phyloP scores from a whole-genome alignment of 2,113 vertebrate genomes.

The Cervus canadensis region DNA sequence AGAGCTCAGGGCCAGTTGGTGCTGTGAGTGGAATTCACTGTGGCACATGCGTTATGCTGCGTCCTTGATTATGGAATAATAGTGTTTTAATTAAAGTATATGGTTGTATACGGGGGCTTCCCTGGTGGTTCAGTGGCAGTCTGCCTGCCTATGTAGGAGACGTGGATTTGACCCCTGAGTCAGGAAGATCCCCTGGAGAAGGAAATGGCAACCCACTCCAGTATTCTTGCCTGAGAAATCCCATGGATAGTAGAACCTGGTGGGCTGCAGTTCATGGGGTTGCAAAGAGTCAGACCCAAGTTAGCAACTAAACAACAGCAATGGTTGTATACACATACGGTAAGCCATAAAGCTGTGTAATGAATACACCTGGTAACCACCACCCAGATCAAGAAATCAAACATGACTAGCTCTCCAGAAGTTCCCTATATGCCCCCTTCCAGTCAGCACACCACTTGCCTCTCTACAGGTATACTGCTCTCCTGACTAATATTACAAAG shows the following conservation, averaged over 20 bases:
- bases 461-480: neutral
- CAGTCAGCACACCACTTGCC: too few species aligned
- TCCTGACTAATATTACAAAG: neutral
- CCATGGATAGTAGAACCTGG: neutral
- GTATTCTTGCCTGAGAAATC: neutral
- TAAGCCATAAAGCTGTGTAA: neutral
- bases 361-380: neutral
- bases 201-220: neutral
- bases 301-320: neutral
- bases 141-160: neutral
- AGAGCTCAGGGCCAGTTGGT: neutral
- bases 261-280: neutral
- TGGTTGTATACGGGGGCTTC: neutral
- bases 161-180: neutral
- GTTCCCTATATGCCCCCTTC: neutral
- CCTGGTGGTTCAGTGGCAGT: neutral
- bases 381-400: neutral
- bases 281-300: neutral
- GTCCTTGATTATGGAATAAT: neutral
- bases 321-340: neutral
- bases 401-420: neutral
- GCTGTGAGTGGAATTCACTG: neutral
- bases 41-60: rapidly evolving
- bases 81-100: neutral
- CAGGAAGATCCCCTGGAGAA: neutral